Evolutionary conservation across 2,113 vertebrate species (phyloP).

Genomic region (Galeopterus variegatus): DNA sequence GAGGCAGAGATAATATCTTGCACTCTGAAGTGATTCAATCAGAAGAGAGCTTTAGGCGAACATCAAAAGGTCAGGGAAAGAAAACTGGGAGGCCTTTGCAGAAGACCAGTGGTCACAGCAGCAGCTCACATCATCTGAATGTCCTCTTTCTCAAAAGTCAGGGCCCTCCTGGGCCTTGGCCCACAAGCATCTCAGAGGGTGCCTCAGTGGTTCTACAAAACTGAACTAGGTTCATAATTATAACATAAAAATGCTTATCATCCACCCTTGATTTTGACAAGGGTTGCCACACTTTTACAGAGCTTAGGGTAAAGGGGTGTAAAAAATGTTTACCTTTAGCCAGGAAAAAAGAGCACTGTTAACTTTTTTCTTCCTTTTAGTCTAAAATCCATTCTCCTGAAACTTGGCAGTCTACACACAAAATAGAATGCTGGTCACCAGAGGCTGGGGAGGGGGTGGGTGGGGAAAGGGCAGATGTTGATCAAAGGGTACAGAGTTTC

Average conservation of each 20-base stretch:
- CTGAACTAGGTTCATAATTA: not conserved
- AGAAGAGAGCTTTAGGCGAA: not conserved
- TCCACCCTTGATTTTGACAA: not conserved
- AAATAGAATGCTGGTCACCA: not conserved
- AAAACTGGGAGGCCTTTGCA: not conserved
- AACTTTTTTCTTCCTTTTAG: not conserved
- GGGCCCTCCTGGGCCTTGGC: not conserved
- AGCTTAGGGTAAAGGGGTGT: not conserved
- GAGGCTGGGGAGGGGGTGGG: no score
- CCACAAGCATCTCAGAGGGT: not conserved
- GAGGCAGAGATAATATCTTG: not conserved
- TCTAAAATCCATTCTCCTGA: not conserved
- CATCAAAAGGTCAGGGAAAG: not conserved
- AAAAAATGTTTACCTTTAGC: conserved; percentile 9
- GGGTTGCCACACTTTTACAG: not conserved
- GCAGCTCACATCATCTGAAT: not conserved
- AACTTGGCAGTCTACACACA: not conserved
- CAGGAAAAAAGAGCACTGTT: not conserved
- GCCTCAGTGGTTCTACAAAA: not conserved
- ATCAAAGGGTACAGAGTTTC: not conserved
- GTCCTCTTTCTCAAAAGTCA: not conserved
- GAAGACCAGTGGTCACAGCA: not conserved
- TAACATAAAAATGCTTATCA: not conserved
- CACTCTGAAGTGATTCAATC: not conserved
- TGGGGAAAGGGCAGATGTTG: not conserved